phyloP scores from a whole-genome alignment of 2,888 invertebrate genomes.

The Oligia latruncula region DNA sequence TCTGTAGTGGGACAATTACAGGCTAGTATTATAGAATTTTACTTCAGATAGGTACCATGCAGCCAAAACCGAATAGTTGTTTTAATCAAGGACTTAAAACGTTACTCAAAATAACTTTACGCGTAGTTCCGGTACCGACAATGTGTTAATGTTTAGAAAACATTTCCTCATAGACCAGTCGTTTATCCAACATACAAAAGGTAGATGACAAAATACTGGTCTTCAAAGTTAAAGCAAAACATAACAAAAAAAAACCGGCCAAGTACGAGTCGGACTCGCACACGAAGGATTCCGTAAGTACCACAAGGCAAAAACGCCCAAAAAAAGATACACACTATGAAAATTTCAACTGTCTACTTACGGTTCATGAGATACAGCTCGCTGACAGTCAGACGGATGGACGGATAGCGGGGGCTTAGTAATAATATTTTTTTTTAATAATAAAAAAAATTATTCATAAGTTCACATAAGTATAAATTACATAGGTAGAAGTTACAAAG shows the following conservation, averaged over 20 bases:
- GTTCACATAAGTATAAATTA: too few relatives aligned
- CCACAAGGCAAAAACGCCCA: not conserved
- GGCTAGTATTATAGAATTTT: not conserved
- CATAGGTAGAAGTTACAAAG: too few relatives aligned
- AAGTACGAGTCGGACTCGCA: not conserved
- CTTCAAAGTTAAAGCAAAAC: not conserved
- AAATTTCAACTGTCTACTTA: too few relatives aligned
- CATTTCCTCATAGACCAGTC: not conserved
- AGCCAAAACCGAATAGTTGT: not conserved
- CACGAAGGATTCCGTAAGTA: not conserved
- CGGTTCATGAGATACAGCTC: too few relatives aligned
- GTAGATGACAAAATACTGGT: slow-evolving; percentile 1
- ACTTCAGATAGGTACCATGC: not conserved
- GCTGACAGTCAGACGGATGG: too few relatives aligned
- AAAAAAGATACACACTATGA: not conserved
- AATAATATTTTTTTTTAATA: too few relatives aligned
- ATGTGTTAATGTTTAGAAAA: slow-evolving; percentile 7
- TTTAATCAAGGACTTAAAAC: too few relatives aligned
- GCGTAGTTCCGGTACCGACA: too few relatives aligned
- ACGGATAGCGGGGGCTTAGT: too few relatives aligned
- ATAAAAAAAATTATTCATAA: too few relatives aligned
- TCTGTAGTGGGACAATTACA: not conserved
- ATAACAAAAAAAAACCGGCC: not conserved
- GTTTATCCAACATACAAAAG: not conserved
- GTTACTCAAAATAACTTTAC: too few relatives aligned